Evolutionary conservation across 2,113 vertebrate genomes (phyloP), one percentile per base, ranked within the genome.

Genomic region (Cyprinodon variegatus): DNA sequence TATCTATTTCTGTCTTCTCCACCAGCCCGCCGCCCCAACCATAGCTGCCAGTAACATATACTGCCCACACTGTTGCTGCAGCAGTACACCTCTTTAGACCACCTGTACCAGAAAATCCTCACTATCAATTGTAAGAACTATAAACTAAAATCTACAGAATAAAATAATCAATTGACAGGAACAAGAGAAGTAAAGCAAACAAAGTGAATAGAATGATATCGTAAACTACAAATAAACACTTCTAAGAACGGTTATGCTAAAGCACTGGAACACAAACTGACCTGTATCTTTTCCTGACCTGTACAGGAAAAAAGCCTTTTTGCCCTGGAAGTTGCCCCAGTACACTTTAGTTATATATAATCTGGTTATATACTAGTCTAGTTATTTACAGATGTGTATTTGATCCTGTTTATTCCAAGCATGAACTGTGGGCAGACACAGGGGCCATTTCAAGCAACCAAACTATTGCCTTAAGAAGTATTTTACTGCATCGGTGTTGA

Each of bases 1-100:
- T 84, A 88, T 88, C 85, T 90, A 88, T 88, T 90, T 88, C 76
- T 85, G 83, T 89, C 84, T 85, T 72, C 70, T 80, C 71, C 76
- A 85, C 77, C 85, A 82, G 71, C 68, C 73, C 84, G 78, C 77
- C 17, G 17, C 15, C 50, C 50, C 7, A 45, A 45, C 43, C 75
- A 62, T 86, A 85, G 89, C 85, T 87, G 87, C 77, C 86, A 85
- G 76, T 74, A 84, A 78, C 69, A 79, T 85, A 85, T 84, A 73
- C 85, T 91, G 73, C 89, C 91, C 90, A 92, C 90, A 89, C 89
- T 84, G 64, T 68, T 83, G 78, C 71, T 73, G 76, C 66, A 78
- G 66, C 43, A 70, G 83, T 74, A 78, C 86, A 74, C 74, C 75
- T 77, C 76, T 84, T 77, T 29, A 84, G 78, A 59, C 72, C 72